Conservation (phyloP, 2,888 invertebrate species). For the Xanthorhoe designata region DNA sequence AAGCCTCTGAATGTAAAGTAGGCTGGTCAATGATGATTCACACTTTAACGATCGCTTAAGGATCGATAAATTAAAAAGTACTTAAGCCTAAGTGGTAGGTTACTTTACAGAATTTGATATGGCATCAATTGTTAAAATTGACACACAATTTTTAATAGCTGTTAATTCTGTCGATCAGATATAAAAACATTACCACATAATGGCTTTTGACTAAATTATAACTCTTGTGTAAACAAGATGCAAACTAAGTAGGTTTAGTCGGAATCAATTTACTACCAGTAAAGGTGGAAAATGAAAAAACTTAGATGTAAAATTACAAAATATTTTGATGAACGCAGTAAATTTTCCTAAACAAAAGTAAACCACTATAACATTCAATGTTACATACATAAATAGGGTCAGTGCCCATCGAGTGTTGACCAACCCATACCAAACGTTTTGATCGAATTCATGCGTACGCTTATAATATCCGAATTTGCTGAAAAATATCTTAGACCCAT, state of each 20-base stretch:
- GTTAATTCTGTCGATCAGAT: no score
- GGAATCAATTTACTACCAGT: no score
- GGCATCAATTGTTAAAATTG: background rate
- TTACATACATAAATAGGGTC: no score
- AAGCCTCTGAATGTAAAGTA: slow-evolving; percentile 72
- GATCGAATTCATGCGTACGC: slow-evolving; percentile 41
- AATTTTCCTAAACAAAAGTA: no score
- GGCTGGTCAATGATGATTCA: slow-evolving; percentile 60
- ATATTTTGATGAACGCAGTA: no score
- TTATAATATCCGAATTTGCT: slow-evolving; percentile 49
- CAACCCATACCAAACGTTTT: slow-evolving; percentile 17
- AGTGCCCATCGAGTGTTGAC: background rate
- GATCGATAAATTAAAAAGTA: slow-evolving; percentile 41
- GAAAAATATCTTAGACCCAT: slow-evolving; percentile 58
- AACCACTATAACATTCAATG: no score
- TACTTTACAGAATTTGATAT: slow-evolving; percentile 15
- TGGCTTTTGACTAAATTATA: background rate
- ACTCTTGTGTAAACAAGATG: background rate
- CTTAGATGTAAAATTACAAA: no score
- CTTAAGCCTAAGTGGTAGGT: slow-evolving; percentile 32
- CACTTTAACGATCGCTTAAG: slow-evolving; percentile 39
- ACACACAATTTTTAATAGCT: background rate
- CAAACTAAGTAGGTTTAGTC: no score
- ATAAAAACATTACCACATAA: no score
- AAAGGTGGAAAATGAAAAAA: no score